A percentile compares a stretch with the other conserved stretches of the same genome.
Evolutionary conservation across 2,113 vertebrate genomes (phyloP).

Genomic region (Gnathonemus longibarbis): DNA sequence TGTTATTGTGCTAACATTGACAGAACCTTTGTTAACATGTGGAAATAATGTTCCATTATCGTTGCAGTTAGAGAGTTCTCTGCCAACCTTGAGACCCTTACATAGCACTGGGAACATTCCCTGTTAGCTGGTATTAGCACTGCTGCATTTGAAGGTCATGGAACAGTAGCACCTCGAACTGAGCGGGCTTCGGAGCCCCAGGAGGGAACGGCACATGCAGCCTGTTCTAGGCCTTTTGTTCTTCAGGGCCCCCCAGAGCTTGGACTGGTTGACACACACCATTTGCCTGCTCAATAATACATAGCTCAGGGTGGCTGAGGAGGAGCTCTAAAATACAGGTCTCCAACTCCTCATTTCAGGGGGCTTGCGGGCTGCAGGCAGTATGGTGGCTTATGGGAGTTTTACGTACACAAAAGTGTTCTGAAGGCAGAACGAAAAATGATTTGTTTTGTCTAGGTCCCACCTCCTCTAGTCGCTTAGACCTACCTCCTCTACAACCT

Average conservation of each 20-base stretch:
- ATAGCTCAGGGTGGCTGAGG: neutral
- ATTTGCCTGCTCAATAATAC: conserved; percentile 14
- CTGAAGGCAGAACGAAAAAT: neutral
- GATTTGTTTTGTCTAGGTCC: neutral
- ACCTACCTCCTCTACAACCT: neutral
- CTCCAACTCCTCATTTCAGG: neutral
- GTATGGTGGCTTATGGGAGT: neutral
- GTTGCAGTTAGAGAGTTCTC: neutral
- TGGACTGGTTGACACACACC: neutral
- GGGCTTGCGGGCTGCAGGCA: neutral
- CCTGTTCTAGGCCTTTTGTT: conserved; percentile 19
- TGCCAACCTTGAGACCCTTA: neutral
- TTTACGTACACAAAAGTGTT: neutral
- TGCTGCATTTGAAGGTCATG: neutral
- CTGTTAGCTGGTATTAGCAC: neutral
- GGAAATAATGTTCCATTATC: neutral
- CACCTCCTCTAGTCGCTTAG: too few relatives aligned
- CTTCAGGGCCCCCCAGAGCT: neutral
- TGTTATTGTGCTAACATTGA: neutral
- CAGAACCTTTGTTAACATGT: neutral
- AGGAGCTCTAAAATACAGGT: conserved; percentile 3
- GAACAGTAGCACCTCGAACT: neutral
- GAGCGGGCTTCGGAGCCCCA: neutral
- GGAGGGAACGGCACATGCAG: neutral
- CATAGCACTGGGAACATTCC: neutral